Percentiles rank a stretch among this genome's conserved stretches.
These are phyloP conservation scores for Calycopis cecrops DNA, from an alignment of 1,140 invertebrate species.

Conservation along the genomic window DNA sequence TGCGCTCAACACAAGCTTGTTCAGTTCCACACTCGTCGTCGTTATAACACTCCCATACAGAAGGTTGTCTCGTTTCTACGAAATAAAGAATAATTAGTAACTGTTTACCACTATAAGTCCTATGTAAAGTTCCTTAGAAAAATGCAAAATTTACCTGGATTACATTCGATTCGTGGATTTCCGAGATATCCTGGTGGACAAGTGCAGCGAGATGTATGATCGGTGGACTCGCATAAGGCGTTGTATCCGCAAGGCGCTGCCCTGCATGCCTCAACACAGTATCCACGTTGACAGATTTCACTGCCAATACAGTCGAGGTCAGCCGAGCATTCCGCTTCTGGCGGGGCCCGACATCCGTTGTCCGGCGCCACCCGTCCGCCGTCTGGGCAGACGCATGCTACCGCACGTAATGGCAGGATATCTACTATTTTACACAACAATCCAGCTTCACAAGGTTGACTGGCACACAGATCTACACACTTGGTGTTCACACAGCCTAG, in stretches of 20 bases:
- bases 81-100: conserved; percentile 24
- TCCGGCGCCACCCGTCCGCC: conserved; percentile 76
- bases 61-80: conserved; percentile 69
- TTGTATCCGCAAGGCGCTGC: conserved; percentile 88
- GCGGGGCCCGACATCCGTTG: conserved; percentile 69
- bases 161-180: conserved; percentile 89
- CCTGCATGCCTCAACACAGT: conserved; percentile 87
- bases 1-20: conserved; percentile 83
- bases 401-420: conserved; percentile 84
- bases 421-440: conserved; percentile 88
- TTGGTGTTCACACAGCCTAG: conserved; percentile 85
- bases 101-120: background rate
- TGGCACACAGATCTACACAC: conserved; percentile 86
- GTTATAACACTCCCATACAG: conserved; percentile 81
- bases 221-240: conserved; percentile 85
- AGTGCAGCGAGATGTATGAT: conserved; percentile 85
- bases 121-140: background rate
- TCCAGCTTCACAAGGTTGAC: conserved; percentile 81
- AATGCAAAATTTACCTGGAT: conserved; percentile 68
- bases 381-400: conserved; percentile 87
- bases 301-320: conserved; percentile 84
- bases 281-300: conserved; percentile 84
- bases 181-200: conserved; percentile 88
- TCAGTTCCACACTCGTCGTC: conserved; percentile 86
- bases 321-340: conserved; percentile 77